Evolutionary conservation across 2,888 invertebrate species (phyloP).

Genomic region (Neria commutata): DNA sequence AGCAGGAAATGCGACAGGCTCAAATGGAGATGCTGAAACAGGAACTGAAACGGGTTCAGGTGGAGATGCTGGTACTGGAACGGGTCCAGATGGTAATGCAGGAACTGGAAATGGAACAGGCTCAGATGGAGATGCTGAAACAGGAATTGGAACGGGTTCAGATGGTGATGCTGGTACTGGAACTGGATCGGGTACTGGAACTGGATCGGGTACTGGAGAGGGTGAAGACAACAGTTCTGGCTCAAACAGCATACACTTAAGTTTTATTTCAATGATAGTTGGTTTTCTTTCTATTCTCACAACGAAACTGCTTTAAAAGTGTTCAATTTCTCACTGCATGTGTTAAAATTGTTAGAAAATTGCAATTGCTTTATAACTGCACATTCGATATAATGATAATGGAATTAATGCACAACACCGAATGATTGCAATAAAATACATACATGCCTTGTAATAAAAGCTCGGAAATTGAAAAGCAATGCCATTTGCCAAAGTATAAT

Average conservation of each 20-base stretch:
- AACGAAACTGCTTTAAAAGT: too few relatives aligned
- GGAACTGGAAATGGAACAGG: constrained; percentile 3
- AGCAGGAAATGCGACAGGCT: constrained; percentile 14
- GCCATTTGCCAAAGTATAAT: background rate
- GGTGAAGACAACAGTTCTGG: constrained; percentile 8
- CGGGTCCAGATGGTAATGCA: background rate
- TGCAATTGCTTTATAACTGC: too few relatives aligned
- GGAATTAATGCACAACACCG: too few relatives aligned
- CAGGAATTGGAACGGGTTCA: background rate
- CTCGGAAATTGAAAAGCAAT: too few relatives aligned
- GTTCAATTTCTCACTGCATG: too few relatives aligned
- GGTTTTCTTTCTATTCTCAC: background rate
- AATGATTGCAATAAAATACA: too few relatives aligned
- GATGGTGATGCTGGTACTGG: constrained; percentile 5
- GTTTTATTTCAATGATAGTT: background rate
- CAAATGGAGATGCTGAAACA: constrained; percentile 17
- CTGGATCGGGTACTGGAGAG: constrained; percentile 22
- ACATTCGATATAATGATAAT: too few relatives aligned
- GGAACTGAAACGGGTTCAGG: constrained; percentile 23
- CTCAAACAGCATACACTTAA: constrained; percentile 4
- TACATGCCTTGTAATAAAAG: too few relatives aligned
- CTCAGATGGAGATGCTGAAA: constrained; percentile 7
- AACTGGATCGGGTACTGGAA: constrained; percentile 9
- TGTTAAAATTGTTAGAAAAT: too few relatives aligned
- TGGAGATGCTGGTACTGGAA: constrained; percentile 17